Evolutionary conservation across 2,113 vertebrate species (phyloP).

Genomic region (Mandrillus leucophaeus): DNA sequence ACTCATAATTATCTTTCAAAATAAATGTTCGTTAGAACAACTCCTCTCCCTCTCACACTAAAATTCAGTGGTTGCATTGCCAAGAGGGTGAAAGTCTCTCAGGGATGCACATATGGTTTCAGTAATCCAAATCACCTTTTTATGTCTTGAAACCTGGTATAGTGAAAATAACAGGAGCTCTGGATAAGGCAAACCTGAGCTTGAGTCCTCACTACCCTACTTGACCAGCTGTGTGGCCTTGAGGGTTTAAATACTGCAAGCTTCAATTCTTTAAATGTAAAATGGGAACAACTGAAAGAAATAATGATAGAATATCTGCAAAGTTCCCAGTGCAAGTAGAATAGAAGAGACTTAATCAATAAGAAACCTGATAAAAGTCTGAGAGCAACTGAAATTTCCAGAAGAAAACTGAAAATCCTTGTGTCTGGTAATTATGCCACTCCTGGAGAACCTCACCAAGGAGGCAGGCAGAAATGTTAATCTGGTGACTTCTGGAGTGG

Average conservation of each 20-base stretch:
- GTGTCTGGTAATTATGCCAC: not conserved
- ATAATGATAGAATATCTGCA: not conserved
- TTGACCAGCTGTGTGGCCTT: not conserved
- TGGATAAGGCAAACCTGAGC: not conserved
- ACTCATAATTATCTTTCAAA: not conserved
- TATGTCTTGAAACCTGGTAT: not conserved
- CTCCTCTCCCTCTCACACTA: not conserved
- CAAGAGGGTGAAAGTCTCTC: not conserved
- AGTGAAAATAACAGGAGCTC: not conserved
- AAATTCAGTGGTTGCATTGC: not conserved
- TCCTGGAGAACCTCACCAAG: not conserved
- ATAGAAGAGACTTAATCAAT: not conserved
- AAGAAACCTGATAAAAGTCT: not conserved
- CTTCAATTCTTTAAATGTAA: not conserved
- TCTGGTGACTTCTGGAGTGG: not conserved
- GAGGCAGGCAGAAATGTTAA: not conserved
- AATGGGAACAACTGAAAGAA: conserved; percentile 8
- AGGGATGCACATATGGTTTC: not conserved
- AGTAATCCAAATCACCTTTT: not conserved
- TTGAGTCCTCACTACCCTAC: not conserved
- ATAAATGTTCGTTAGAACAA: not conserved
- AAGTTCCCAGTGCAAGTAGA: not conserved
- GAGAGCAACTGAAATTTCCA: not conserved
- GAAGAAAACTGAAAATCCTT: not conserved
- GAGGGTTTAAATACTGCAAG: not conserved